Conservation (phyloP, 2,797 vertebrate species). For the Poliocrania exsul region DNA sequence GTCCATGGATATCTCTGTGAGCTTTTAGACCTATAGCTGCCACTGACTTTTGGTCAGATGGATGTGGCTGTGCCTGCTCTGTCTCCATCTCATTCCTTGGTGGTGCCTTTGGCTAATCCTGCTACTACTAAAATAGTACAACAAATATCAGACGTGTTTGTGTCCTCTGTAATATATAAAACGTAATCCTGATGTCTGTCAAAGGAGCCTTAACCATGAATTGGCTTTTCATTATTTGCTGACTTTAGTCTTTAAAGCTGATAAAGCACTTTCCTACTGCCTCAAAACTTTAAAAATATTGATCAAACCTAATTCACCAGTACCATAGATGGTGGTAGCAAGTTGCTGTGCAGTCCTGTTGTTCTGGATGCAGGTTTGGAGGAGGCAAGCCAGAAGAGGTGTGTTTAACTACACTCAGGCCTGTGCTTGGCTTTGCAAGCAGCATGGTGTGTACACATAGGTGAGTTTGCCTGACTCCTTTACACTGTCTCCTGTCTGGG, state of each 20-base stretch:
- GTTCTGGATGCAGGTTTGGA: not conserved
- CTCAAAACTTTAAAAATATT: not conserved
- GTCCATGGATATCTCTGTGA: rapidly evolving
- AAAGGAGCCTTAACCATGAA: not conserved
- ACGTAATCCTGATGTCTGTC: not conserved
- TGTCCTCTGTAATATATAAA: not conserved
- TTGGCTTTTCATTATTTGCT: not conserved
- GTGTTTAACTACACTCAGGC: not conserved
- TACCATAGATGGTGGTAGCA: not conserved
- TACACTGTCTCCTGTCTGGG: not conserved
- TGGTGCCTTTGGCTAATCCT: not conserved
- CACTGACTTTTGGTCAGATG: not conserved
- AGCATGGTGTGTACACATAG: not conserved
- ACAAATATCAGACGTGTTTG: not conserved
- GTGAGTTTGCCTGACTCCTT: not conserved
- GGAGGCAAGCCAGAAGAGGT: not conserved
- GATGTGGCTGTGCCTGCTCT: not conserved
- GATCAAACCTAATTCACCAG: not conserved
- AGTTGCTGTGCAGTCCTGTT: not conserved
- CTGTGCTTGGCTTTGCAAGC: not conserved
- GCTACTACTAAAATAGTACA: not conserved
- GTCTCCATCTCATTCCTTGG: not conserved
- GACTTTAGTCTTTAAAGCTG: not conserved
- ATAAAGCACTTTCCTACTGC: not conserved
- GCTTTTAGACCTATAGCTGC: not conserved